Base-by-base conservation (phyloP, 2,888 invertebrate species). In the Uropetala carovei region DNA sequence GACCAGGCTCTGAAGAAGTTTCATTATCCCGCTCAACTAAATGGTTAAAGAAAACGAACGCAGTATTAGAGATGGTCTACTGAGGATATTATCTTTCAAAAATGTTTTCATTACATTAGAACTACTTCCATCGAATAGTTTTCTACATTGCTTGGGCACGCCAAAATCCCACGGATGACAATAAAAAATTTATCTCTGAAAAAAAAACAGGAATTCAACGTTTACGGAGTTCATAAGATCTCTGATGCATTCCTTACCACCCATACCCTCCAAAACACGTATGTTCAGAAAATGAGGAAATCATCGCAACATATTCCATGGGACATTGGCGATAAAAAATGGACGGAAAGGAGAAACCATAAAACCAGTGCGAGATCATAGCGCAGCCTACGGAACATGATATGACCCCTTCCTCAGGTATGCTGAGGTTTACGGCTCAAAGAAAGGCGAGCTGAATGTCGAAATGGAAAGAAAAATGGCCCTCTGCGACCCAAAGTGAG, bases 311-410 rank as follows among this genome's bases (percentile, higher is more conserved):
- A 64, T 89, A 89, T 89, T 64, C 89, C 68, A n/a, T 43, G 89
- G 89, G n/a, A 89, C 64, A 89, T 89, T 68, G 89, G 64, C 89
- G 64, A 64, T 89, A 89, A 89, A 89, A 86, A 89, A 59, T n/a
- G 86, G 27, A 59, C 58, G 58, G 83, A 83, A 57, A 57, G 83
- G 18, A 13, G 30, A 22, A 27, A 43, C 89, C 89, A 43, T 89
- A 89, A 89, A 89, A 89, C 60, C 18, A 64, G 30, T n/a, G 89
- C 18, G 64, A 43, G 64, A 89, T n/a, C 89, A 64, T 60, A 16
- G 14, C 30, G 89, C 10, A 13, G 83, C 16, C 83, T 83, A 43
- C n/a, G 10, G 18, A 2, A 18, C 64, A 64, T 43, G 43, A 89
- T 89, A 68, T 64, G 89, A 89, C 43, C 89, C 56, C 64, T 64